These are phyloP conservation scores for Pemphredon lugubris DNA, from an alignment of 2,888 invertebrate genomes.

Conservation along the genomic window DNA sequence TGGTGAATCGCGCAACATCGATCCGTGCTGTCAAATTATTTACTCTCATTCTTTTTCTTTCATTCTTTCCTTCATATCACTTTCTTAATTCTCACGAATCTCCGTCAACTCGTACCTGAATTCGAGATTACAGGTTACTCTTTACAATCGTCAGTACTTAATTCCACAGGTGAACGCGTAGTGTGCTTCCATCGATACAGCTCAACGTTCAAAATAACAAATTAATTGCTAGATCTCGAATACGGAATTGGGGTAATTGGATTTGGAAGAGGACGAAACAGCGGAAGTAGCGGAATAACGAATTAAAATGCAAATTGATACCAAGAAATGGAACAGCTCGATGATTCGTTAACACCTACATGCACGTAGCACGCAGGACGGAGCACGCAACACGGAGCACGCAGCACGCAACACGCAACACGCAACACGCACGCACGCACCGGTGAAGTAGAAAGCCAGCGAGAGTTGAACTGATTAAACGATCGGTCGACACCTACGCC, in stretches of 20 bases:
- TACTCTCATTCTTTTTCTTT: no score
- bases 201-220: constrained; percentile 13
- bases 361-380: constrained; percentile 11
- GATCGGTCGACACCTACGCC: no score
- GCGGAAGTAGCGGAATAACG: neutral
- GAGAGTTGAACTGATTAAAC: no score
- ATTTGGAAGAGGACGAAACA: neutral
- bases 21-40: no score
- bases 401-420: neutral
- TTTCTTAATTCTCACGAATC: no score
- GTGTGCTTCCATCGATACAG: constrained; percentile 6
- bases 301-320: no score
- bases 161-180: neutral
- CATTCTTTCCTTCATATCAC: no score
- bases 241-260: constrained; percentile 44
- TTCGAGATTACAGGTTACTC: no score
- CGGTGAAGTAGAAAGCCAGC: no score
- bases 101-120: no score
- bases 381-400: constrained; percentile 1
- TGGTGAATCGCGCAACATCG: no score
- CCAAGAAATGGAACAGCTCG: no score
- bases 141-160: neutral
- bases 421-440: constrained; percentile 1
- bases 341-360: constrained; percentile 36
- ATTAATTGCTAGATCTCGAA: constrained; percentile 37